Percentiles rank a stretch among this genome's conserved stretches.
Conservation (phyloP, 2,113 vertebrate genomes). For the Dicentrarchus labrax region DNA sequence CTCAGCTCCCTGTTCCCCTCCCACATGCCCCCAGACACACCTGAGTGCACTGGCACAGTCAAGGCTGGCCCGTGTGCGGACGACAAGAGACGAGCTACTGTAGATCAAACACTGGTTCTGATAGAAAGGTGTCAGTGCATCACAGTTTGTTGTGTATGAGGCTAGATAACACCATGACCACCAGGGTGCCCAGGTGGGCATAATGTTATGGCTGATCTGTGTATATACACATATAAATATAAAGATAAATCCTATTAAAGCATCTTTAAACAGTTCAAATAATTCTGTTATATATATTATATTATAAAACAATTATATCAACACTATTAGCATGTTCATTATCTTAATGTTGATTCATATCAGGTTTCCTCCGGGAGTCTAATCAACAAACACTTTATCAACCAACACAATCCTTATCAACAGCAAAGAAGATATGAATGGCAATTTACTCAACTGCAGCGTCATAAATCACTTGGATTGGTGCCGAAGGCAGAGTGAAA, state of each 20-base stretch:
- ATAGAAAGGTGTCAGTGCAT: no score
- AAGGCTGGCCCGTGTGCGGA: no score
- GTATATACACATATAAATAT: no score
- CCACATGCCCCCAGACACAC: no score
- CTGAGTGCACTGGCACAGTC: no score
- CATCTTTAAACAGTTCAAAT: not conserved
- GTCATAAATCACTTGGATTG: slow-evolving; percentile 67
- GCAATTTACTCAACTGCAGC: slow-evolving; percentile 58
- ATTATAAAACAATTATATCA: slow-evolving; percentile 3
- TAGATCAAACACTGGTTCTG: no score
- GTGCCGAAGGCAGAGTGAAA: slow-evolving; percentile 22
- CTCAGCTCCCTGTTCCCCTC: no score
- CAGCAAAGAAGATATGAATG: slow-evolving; percentile 68
- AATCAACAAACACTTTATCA: slow-evolving; percentile 66
- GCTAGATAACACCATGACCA: no score
- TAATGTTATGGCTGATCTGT: no score
- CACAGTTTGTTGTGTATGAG: no score
- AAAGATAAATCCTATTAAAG: not conserved
- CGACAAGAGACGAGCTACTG: no score
- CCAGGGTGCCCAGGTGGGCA: no score
- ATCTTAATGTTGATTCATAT: slow-evolving; percentile 48
- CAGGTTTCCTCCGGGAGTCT: slow-evolving; percentile 23
- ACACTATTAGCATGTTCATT: slow-evolving; percentile 20
- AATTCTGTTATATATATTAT: not conserved
- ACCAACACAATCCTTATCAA: slow-evolving; percentile 50